Conservation (phyloP, 2,888 invertebrate species). For the Hirtodrosophila trivittata region DNA sequence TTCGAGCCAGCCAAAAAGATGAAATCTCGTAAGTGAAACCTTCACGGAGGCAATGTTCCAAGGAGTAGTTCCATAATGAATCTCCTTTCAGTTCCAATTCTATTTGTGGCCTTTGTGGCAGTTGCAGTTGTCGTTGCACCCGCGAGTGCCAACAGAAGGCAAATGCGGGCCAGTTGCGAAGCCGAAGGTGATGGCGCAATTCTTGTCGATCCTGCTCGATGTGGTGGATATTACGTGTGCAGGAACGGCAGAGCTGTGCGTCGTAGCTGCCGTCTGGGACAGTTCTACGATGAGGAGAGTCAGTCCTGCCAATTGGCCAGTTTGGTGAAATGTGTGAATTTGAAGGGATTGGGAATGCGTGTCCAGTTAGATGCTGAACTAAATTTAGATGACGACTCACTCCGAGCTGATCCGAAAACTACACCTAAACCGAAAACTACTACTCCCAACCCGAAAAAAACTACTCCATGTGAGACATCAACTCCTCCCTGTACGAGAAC, state of each 20-base stretch:
- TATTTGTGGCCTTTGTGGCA: slow-evolving; percentile 47
- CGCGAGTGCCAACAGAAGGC: slow-evolving; percentile 16
- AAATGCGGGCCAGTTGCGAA: slow-evolving; percentile 33
- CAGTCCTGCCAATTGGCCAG: slow-evolving; percentile 27
- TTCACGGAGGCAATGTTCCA: no score
- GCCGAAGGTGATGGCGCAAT: slow-evolving; percentile 26
- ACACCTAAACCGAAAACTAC: no score
- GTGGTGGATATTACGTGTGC: slow-evolving; percentile 44
- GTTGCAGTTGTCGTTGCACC: slow-evolving; percentile 17
- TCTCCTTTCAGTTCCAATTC: slow-evolving; percentile 40
- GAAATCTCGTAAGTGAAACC: slow-evolving; percentile 59
- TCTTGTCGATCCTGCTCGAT: slow-evolving; percentile 34
- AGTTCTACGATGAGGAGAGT: slow-evolving; percentile 32
- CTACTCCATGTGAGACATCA: neutral
- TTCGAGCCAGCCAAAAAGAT: slow-evolving; percentile 37
- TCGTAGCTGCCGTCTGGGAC: slow-evolving; percentile 30
- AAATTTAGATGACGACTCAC: neutral
- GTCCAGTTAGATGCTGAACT: neutral
- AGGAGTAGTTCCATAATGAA: neutral
- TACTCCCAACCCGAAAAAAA: no score
- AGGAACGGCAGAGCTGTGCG: slow-evolving; percentile 32
- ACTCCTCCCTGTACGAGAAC: slow-evolving; percentile 1
- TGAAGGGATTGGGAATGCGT: slow-evolving; percentile 39
- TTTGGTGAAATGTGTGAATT: slow-evolving; percentile 42
- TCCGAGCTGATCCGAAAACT: no score